phyloP scores from a whole-genome alignment of 2,113 vertebrate species.

The Lepus europaeus region DNA sequence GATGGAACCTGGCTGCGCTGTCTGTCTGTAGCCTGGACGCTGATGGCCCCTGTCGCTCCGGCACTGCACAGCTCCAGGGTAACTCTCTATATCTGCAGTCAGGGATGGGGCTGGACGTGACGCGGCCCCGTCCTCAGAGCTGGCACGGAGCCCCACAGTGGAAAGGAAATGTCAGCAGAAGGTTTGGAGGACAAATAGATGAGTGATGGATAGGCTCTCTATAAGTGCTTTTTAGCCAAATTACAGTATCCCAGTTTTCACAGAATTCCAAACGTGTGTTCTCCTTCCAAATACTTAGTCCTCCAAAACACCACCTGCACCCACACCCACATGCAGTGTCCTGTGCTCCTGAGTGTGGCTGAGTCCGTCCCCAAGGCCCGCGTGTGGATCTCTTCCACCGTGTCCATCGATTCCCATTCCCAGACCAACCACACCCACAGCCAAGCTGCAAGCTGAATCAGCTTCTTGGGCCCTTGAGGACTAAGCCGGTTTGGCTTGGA shows the following conservation, averaged over 20 bases:
- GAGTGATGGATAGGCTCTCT: neutral
- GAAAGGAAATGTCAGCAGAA: conserved; percentile 7
- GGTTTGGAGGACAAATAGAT: neutral
- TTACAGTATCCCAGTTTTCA: neutral
- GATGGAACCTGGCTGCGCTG: neutral
- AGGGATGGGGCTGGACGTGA: neutral
- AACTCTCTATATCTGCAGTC: neutral
- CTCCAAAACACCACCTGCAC: neutral
- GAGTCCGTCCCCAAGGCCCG: neutral
- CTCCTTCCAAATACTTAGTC: neutral
- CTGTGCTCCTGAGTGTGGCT: neutral
- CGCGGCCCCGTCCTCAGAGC: neutral
- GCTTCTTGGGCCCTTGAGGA: conserved; percentile 51
- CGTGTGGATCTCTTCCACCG: neutral
- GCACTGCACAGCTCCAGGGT: neutral
- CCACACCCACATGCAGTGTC: neutral
- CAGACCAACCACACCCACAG: neutral
- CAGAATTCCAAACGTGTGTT: neutral
- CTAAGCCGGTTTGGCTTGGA: neutral
- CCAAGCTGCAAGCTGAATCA: neutral
- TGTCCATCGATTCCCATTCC: neutral
- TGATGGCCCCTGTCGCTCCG: too few relatives aligned
- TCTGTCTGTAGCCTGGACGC: neutral
- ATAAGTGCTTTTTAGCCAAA: neutral
- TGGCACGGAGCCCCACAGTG: neutral